Conservation (phyloP, 2,113 vertebrate species). For the Seriola aureovittata region DNA sequence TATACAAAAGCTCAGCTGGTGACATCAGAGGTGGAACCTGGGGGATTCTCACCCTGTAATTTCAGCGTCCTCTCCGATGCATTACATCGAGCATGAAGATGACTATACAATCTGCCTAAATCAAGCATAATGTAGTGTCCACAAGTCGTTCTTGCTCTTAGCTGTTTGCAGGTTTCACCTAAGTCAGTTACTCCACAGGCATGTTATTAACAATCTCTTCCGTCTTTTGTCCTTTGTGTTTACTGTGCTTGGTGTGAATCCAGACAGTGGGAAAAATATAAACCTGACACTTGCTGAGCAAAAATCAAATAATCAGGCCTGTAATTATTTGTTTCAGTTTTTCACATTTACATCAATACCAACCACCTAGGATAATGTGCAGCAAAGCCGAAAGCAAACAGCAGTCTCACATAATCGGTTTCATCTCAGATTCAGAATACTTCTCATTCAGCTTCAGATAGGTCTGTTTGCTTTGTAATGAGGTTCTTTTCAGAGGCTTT, state of each 20-base stretch:
- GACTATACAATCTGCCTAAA: background rate
- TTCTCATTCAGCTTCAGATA: background rate
- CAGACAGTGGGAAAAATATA: constrained; percentile 15
- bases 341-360: background rate
- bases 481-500: background rate
- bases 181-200: background rate
- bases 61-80: constrained; percentile 14
- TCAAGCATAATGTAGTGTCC: background rate
- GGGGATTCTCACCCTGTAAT: constrained; percentile 35
- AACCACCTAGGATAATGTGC: constrained; percentile 10
- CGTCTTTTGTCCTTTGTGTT: background rate
- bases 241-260: constrained; percentile 6
- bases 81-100: constrained; percentile 16
- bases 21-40: background rate
- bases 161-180: background rate
- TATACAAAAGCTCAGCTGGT: background rate
- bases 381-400: constrained; percentile 18
- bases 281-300: background rate
- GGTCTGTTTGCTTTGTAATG: constrained; percentile 23
- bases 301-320: constrained; percentile 11
- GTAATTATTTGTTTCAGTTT: background rate
- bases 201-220: background rate
- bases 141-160: background rate
- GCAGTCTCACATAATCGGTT: constrained; percentile 4
- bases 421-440: background rate